Base-by-base conservation (phyloP, 2,113 vertebrate genomes). In the Lycaon pictus region DNA sequence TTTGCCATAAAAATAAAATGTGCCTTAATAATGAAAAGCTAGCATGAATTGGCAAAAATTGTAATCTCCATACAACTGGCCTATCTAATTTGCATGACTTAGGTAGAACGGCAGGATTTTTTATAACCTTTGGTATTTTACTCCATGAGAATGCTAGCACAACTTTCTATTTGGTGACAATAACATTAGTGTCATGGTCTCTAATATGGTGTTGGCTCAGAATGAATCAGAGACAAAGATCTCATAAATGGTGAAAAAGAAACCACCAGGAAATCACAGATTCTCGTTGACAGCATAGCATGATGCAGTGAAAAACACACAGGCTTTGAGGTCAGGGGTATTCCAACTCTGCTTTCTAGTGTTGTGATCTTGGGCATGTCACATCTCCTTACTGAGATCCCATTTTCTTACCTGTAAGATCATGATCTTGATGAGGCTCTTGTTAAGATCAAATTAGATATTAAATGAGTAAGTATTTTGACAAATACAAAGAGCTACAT, bases 271-370 rank as follows among this genome's bases (percentile, higher is more conserved):
- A 89, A 89, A 93, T 87, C 92, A 97, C 77, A 94, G 51, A 79
- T 98, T 96, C 81, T 95, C 79, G 88, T 23, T 95, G 84, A 90
- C 72, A 71, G 86, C 84, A 94, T 71, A 98, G 93, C 9, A 9
- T 8, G 1, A 29, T 62, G 8, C 9, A 27, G 5, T 81, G 37
- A 48, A 29, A 88, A 95, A 82, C 27, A 88, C 23, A 7, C 4
- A 72, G 7, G 10, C 25, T 89, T 92, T 94, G 82, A 93, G 77
- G 79, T 89, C 20, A 87, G 53, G 29, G 84, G 27, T 58, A 19
- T 48, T 93, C 16, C n/a, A 62, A 20, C 11, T 92, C 12, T 81
- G 48, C 89, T 90, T 96, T 81, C 69, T 95, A 82, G 43, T 23
- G 87, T 94, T 67, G 48, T 86, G 37, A 91, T 88, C 65, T 74